Conservation (phyloP, 1,140 invertebrate species). For the Heliothis virescens region DNA sequence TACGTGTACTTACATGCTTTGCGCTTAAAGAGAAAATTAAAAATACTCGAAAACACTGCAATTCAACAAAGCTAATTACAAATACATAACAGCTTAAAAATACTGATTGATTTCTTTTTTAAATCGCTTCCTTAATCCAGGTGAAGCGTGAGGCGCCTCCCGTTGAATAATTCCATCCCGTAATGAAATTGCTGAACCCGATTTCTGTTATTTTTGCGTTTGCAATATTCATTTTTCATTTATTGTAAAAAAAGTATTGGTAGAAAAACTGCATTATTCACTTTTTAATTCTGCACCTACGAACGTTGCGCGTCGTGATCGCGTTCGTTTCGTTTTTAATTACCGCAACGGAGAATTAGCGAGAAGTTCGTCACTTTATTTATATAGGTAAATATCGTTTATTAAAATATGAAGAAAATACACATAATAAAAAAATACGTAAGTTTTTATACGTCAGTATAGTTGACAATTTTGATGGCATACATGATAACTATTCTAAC, state of each 20-base stretch:
- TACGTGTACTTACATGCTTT: not conserved
- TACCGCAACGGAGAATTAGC: not conserved
- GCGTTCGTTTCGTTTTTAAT: not conserved
- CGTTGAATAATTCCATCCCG: slow-evolving; percentile 45
- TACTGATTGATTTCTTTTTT: slow-evolving; percentile 15
- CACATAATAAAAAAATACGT: no score
- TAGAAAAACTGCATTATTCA: slow-evolving; percentile 4
- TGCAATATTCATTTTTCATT: slow-evolving; percentile 40
- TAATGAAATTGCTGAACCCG: slow-evolving; percentile 34
- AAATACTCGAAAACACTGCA: slow-evolving; percentile 4
- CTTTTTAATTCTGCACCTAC: not conserved
- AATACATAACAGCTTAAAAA: slow-evolving; percentile 16
- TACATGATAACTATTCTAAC: no score
- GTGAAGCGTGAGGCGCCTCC: slow-evolving; percentile 31
- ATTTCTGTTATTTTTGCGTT: slow-evolving; percentile 21
- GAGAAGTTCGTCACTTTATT: slow-evolving; percentile 1
- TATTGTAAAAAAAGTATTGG: slow-evolving; percentile 13
- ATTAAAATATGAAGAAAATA: not conserved
- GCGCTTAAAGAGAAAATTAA: slow-evolving; percentile 18
- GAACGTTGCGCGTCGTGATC: not conserved
- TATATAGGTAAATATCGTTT: not conserved
- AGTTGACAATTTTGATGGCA: no score
- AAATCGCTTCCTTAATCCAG: slow-evolving; percentile 44
- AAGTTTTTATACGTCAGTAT: no score
- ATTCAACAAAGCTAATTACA: slow-evolving; percentile 12